Evolutionary conservation across 2,888 invertebrate species (phyloP), one percentile per base, ranked within the genome.

Genomic region (Drosophila multiciliata): DNA sequence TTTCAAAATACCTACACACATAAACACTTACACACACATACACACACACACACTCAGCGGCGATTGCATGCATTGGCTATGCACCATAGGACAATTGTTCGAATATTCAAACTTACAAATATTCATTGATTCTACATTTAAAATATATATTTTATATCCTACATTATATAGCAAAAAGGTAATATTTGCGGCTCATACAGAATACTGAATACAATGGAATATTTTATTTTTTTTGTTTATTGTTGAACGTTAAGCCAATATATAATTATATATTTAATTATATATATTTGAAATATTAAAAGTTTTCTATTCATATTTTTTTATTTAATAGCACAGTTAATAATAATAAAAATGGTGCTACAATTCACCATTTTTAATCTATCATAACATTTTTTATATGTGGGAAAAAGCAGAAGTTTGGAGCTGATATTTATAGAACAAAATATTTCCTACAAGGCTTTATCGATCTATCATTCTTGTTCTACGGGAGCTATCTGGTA

Each of bases 1-100:
- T 73, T 48, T 77, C 59, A 68, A 77, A 78, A 78, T 73, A 62
- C 62, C 42, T n/a, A 55, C 48, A 73, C 48, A 74, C 17, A 63
- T 35, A 40, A 8, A 58, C 8, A 61, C 12, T 55, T 12, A 49
- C 35, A 49, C 33, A 26, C 23, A 23, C 23, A 23, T 23, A 29
- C 29, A 29, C 23, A 63, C 38, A 59, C 52, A 11, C 17, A 49
- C 9, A 17, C 17, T 11, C 8, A 20, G 15, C 20, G 29, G 5
- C n/a, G 3, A 8, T 33, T 20, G 42, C 20, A 42, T 57, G 60
- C 69, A 71, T 50, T 57, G 58, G 40, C 61, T 35, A 50, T n/a
- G 29, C 45, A 45, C 45, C 23, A 23, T 45, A 23, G 45, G 15
- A 1, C 23, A 45, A 45, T 23, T 23, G 15, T 23, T 15, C 15